phyloP scores from a whole-genome alignment of 2,113 vertebrate species.

The Semnornis frantzii region DNA sequence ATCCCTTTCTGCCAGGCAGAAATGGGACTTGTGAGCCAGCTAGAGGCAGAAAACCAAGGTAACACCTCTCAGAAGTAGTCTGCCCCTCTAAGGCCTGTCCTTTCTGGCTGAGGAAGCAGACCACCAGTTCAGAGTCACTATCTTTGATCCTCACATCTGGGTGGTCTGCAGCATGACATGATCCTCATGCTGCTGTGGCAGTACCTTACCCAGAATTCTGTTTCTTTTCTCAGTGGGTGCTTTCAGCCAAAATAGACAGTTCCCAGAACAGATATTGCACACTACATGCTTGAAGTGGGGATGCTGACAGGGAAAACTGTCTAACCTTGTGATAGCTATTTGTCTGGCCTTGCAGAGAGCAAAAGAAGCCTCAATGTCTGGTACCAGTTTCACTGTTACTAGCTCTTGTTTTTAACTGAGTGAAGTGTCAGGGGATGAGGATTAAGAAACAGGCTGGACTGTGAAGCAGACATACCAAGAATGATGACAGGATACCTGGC shows the following conservation, averaged over 20 bases:
- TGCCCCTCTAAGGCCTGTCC: neutral
- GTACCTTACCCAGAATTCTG: neutral
- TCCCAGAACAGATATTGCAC: neutral
- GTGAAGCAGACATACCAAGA: neutral
- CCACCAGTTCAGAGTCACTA: neutral
- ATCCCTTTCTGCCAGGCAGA: no score
- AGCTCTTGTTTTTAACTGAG: neutral
- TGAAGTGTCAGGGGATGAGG: neutral
- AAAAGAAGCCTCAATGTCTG: neutral
- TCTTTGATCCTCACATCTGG: neutral
- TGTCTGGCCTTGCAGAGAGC: neutral
- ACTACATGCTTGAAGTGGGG: neutral
- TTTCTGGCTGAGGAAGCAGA: neutral
- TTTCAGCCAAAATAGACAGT: neutral
- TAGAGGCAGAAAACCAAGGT: neutral
- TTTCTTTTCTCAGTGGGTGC: neutral
- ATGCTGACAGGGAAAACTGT: neutral
- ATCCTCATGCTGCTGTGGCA: neutral
- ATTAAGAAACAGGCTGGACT: neutral
- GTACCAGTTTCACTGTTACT: neutral
- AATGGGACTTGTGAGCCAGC: neutral
- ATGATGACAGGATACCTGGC: neutral
- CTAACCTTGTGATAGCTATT: neutral
- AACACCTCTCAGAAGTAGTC: accelerated
- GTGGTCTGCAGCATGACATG: neutral